Percentiles rank a stretch among this genome's conserved stretches.
phyloP scores from a whole-genome alignment of 2,888 invertebrate genomes.

The Heliothis peltigera region DNA sequence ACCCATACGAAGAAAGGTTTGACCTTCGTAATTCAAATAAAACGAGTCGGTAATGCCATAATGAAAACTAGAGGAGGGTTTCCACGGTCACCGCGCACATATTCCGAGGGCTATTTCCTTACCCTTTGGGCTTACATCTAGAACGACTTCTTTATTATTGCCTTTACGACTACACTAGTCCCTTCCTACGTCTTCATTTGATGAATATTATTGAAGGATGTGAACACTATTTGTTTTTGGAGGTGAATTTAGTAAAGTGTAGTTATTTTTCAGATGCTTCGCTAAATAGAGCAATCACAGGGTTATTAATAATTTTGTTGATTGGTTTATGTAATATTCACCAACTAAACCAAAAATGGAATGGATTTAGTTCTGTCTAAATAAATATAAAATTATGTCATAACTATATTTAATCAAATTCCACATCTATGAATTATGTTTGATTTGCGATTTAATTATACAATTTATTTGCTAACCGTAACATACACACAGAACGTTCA shows the following conservation, averaged over 20 bases:
- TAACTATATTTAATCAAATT: no score
- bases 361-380: no score
- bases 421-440: no score
- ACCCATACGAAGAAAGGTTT: conserved; percentile 11
- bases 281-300: no score
- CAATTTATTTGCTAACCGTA: not conserved
- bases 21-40: conserved; percentile 31
- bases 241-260: no score
- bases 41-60: conserved; percentile 26
- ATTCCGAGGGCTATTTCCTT: conserved; percentile 41
- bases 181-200: conserved; percentile 8
- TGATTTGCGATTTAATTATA: no score
- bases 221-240: not conserved
- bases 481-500: conserved; percentile 12
- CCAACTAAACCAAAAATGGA: no score
- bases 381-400: no score
- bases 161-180: conserved; percentile 29
- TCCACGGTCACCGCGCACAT: conserved; percentile 39
- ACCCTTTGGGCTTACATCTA: conserved; percentile 36
- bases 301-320: no score
- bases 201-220: not conserved
- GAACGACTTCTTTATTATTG: conserved; percentile 29
- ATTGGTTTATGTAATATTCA: no score
- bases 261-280: no score
- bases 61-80: conserved; percentile 41